A percentile compares a stretch with the other conserved stretches of the same genome.
Evolutionary conservation across 2,113 vertebrate genomes (phyloP).

Genomic region (Ptilorrhoa leucosticta): DNA sequence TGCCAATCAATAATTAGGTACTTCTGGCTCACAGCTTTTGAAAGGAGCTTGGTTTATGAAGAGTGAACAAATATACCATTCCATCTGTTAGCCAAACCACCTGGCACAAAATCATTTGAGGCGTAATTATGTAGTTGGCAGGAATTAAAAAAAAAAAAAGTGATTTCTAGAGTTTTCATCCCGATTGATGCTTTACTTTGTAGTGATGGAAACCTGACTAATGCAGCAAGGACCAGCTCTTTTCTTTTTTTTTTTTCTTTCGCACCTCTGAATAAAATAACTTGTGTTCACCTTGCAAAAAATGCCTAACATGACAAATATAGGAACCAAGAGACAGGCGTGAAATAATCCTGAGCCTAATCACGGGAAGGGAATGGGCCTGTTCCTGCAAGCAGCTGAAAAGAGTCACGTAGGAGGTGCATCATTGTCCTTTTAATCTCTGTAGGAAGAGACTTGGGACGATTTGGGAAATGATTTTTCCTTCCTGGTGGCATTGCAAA

Average conservation of each 20-base stretch:
- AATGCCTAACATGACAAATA: background rate
- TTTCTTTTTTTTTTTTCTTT: background rate
- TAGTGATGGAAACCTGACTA: slow-evolving; percentile 46
- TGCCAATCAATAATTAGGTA: slow-evolving; percentile 64
- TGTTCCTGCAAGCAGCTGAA: background rate
- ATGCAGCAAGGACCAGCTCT: background rate
- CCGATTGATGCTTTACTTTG: slow-evolving; percentile 12
- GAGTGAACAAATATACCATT: slow-evolving; percentile 64
- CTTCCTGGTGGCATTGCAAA: background rate
- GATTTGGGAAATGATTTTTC: background rate
- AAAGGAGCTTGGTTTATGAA: slow-evolving; percentile 46
- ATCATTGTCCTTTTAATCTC: slow-evolving; percentile 31
- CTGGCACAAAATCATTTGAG: slow-evolving; percentile 62
- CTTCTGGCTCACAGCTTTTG: slow-evolving; percentile 47
- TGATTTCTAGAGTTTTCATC: slow-evolving; percentile 64
- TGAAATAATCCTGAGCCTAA: background rate
- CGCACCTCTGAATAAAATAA: background rate
- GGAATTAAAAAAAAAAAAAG: slow-evolving; percentile 30
- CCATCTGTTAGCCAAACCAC: slow-evolving; percentile 72
- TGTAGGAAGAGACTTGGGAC: background rate
- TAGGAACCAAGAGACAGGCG: background rate
- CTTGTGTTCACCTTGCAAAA: slow-evolving; percentile 20
- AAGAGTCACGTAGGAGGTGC: background rate
- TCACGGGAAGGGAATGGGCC: background rate
- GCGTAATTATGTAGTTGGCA: slow-evolving; percentile 66